Evolutionary conservation across 2,113 vertebrate genomes (phyloP).

Genomic region (Hystrix brachyura): DNA sequence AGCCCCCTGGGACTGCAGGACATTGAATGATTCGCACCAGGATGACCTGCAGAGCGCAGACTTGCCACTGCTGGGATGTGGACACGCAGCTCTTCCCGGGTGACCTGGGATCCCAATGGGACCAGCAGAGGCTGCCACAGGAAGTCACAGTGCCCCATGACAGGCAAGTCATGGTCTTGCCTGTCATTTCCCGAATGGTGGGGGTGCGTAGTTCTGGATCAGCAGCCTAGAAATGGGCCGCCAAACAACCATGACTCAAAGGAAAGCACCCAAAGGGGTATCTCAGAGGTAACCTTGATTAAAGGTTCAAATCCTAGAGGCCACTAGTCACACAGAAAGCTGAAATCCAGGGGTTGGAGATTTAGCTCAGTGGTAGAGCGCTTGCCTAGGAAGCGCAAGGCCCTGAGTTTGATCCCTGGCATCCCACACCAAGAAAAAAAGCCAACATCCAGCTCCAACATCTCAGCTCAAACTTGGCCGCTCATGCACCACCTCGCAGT

Average conservation of each 20-base stretch:
- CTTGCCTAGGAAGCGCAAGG: too few relatives aligned
- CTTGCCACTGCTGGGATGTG: neutral
- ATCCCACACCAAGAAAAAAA: neutral
- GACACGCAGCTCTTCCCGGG: neutral
- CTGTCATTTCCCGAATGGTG: neutral
- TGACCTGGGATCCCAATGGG: neutral
- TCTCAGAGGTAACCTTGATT: neutral
- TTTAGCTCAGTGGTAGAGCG: too few relatives aligned
- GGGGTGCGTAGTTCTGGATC: accelerated
- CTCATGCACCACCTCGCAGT: accelerated
- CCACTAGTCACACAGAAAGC: neutral
- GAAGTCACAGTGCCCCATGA: neutral
- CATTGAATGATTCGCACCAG: accelerated
- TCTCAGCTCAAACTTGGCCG: neutral
- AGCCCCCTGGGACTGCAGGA: neutral
- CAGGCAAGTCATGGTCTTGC: neutral
- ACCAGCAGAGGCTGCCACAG: neutral
- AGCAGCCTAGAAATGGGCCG: neutral
- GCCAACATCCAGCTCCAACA: accelerated
- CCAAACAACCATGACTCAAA: neutral
- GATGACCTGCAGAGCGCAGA: neutral
- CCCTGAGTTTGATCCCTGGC: too few relatives aligned
- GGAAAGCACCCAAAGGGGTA: neutral
- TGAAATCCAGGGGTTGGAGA: neutral
- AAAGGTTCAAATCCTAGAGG: neutral